Base-by-base conservation (phyloP, 2,113 vertebrate species). In the Gnathonemus echidnorhynchus region DNA sequence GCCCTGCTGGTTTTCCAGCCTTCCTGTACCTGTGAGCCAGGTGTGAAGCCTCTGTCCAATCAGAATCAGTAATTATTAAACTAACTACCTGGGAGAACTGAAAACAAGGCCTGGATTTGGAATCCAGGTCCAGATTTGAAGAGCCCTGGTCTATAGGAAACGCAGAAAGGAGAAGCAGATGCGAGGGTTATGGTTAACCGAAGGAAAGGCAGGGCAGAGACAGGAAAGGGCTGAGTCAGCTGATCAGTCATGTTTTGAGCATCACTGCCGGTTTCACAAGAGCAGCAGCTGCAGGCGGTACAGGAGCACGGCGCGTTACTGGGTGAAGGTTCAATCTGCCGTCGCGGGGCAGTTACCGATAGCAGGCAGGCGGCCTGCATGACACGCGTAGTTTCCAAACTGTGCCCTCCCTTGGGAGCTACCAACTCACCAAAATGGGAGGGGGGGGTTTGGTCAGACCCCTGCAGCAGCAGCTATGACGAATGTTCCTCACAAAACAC, bases 261-360 rank as follows among this genome's bases (percentile, higher is more conserved):
- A 19, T 31, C 46, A 27, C 66, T 50, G 45, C 46, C 3, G 13
- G n/a, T 9, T 88, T 39, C 42, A 42, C 56, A 53, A 88, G 87
- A 27, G 13, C 8, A 70, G 21, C 39, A 24, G 42, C 83, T 45
- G 19, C 45, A n/a, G 39, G 42, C 6, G 24, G 19, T 17, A 53
- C 17, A 27, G 2, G 66, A 31, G 27, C 21, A 42, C 1, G 31
- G 0, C 9, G 5, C 27, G 46, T 83, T 89, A 89, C 77, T 89
- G 24, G 77, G 89, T 89, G 35, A 85, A 89, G 83, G 77, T 62
- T 89, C 77, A 89, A 13, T 13, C 50, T 9, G 83, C n/a, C 56
- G 50, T 84, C 39, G 3, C 52, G 15, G 21, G 49, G 24, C 15
- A n/a, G 9, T 19, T 89, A 45, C 39, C 84, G 21, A n/a, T n/a